Evolutionary conservation across 2,888 invertebrate genomes (phyloP), one percentile per base, ranked within the genome.

Genomic region (Branchellion lobata): DNA sequence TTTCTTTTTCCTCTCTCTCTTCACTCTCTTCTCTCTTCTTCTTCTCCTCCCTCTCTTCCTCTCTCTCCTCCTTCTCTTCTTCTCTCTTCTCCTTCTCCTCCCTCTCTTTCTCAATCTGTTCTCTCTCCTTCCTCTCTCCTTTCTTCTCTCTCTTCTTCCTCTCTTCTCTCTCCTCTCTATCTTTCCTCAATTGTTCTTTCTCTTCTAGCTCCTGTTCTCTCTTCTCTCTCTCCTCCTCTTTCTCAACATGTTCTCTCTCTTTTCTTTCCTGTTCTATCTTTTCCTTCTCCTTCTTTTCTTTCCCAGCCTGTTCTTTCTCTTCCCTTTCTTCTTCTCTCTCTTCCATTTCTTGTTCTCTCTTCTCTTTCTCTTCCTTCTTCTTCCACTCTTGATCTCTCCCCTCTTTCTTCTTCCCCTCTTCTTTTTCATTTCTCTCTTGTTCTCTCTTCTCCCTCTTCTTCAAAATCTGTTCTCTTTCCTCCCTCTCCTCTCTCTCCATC

Each of bases 1-100:
- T 51, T n/a, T 74, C 3, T 27, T n/a, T 74, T 47, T 33, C 47
- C 74, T 51, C 36, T 47, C n/a, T n/a, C n/a, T n/a, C n/a, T n/a
- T n/a, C n/a, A n/a, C n/a, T n/a, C 5, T 72, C 31, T 72, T n/a
- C 29, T 29, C 14, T 31, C 27, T 57, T 31, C 11, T 14, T 31
- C 34, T 31, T 21, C 21, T 21, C 31, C 0, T 76, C 29, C 1
- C 3, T 3, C 57, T 29, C 29, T 1, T 21, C 27, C 57, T 29
- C 29, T 76, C 34, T n/a, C n/a, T 76, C 53, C 31, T 27, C 33
- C 33, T 76, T 33, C 33, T 76, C 27, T 57, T 29, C 27, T 14
- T 57, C 27, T 57, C n/a, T 33, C 27, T 76, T 1, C 21, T 21
- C n/a, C 61, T 57, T n/a, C n/a, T 57, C 61, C 61, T 57, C 21